Percentiles rank a stretch among this genome's conserved stretches.
phyloP scores from a whole-genome alignment of 2,113 vertebrate genomes.

The Balaenoptera acutorostrata region DNA sequence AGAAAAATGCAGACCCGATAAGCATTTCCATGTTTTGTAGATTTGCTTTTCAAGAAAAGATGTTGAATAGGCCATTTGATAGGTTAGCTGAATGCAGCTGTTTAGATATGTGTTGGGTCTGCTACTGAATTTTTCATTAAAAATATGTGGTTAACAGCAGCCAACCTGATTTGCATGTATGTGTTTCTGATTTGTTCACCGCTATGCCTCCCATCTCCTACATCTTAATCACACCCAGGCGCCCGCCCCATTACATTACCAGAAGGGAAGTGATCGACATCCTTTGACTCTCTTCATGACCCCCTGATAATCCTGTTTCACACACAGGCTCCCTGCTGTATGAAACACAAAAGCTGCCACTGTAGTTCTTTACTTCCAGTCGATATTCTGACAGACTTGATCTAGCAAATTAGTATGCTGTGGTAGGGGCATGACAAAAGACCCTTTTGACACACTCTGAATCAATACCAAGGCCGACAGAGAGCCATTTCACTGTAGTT shows the following conservation, averaged over 20 bases:
- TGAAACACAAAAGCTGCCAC: conserved; percentile 93
- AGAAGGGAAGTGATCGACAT: conserved; percentile 95
- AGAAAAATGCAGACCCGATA: background rate
- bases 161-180: conserved; percentile 88
- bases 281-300: conserved; percentile 96
- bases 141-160: conserved; percentile 83
- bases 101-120: conserved; percentile 82
- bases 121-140: conserved; percentile 82
- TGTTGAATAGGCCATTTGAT: conserved; percentile 61
- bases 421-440: conserved; percentile 96
- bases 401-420: conserved; percentile 99
- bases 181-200: conserved; percentile 85
- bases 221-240: conserved; percentile 93
- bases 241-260: conserved; percentile 91
- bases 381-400: conserved; percentile 98
- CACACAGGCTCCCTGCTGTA: conserved; percentile 96
- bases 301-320: conserved; percentile 99
- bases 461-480: conserved; percentile 95
- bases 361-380: conserved; percentile 95
- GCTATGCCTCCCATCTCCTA: conserved; percentile 87
- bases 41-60: conserved; percentile 41
- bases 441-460: conserved; percentile 95
- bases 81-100: conserved; percentile 74
- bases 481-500: conserved; percentile 88
- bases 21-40: conserved; percentile 20